Percentiles rank a stretch among this genome's conserved stretches.
Evolutionary conservation across 2,888 invertebrate species (phyloP).

Genomic region (Sarcophaga subvicina): DNA sequence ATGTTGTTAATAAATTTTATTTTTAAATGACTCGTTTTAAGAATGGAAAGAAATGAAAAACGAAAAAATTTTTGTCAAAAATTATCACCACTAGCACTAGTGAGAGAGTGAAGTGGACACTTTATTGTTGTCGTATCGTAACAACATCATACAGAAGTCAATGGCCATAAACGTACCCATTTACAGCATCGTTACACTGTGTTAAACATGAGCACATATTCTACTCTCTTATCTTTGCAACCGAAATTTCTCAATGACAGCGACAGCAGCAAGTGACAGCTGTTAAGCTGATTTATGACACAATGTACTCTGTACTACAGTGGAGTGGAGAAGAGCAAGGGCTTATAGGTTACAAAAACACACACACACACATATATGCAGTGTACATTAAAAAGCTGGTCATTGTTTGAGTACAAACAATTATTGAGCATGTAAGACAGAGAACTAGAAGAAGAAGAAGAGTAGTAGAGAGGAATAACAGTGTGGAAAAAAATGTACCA

Average conservation of each 20-base stretch:
- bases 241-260: constrained; percentile 50
- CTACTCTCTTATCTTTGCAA: constrained; percentile 35
- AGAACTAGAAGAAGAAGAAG: neutral
- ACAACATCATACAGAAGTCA: constrained; percentile 42
- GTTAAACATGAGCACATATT: neutral
- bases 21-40: neutral
- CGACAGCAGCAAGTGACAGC: constrained; percentile 51
- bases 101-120: too few species aligned
- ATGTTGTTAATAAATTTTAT: neutral
- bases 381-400: constrained; percentile 1
- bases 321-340: neutral
- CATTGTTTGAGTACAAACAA: neutral
- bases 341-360: neutral
- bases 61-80: neutral
- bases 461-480: constrained; percentile 8
- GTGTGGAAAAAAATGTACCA: constrained; percentile 1
- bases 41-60: neutral
- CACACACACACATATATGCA: neutral
- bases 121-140: too few species aligned
- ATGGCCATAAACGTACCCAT: constrained; percentile 53
- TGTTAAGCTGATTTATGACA: constrained; percentile 66
- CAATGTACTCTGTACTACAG: too few species aligned
- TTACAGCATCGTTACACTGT: constrained; percentile 53
- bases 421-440: constrained; percentile 11
- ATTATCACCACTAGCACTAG: neutral